A percentile compares a stretch with the other conserved stretches of the same genome.
Conservation (phyloP, 2,888 invertebrate genomes). For the Drosophila picticornis region DNA sequence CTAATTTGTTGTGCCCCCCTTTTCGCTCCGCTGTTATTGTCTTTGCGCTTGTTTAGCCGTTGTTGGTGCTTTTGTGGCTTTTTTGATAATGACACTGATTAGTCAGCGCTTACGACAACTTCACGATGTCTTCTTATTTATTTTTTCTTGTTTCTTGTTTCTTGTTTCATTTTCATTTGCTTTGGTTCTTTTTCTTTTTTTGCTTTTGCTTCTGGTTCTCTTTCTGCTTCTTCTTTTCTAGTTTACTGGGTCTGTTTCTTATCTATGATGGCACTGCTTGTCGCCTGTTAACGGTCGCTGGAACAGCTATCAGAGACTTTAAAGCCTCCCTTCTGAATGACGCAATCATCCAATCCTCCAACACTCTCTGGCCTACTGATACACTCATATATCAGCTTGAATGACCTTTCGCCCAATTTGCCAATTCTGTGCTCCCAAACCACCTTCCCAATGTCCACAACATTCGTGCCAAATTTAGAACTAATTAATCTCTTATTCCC, state of each 20-base stretch:
- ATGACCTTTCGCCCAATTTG: not conserved
- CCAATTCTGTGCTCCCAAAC: not conserved
- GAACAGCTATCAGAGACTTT: conserved; percentile 45
- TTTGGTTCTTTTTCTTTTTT: conserved; percentile 6
- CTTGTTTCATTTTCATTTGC: not conserved
- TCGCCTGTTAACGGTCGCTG: conserved; percentile 26
- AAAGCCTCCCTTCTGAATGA: conserved; percentile 43
- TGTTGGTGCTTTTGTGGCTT: conserved; percentile 57
- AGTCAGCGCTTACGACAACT: conserved; percentile 77
- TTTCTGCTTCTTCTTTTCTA: not conserved
- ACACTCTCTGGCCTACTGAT: not conserved
- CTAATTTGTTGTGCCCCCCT: not conserved
- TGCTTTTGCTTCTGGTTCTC: not conserved
- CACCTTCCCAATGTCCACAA: not conserved
- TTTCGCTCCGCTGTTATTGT: conserved; percentile 22
- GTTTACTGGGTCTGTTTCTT: conserved; percentile 30
- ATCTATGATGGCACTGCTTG: conserved; percentile 45
- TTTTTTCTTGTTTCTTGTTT: conserved; percentile 24
- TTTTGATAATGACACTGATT: conserved; percentile 74
- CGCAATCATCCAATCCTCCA: conserved; percentile 38
- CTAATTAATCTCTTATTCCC: not conserved
- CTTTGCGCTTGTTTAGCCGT: conserved; percentile 31
- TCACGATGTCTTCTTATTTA: conserved; percentile 54
- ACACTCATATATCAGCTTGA: not conserved
- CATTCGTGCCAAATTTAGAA: not conserved